Percentiles rank a stretch among this genome's conserved stretches.
phyloP scores from a whole-genome alignment of 2,113 vertebrate genomes.

The Chaetura pelagica region DNA sequence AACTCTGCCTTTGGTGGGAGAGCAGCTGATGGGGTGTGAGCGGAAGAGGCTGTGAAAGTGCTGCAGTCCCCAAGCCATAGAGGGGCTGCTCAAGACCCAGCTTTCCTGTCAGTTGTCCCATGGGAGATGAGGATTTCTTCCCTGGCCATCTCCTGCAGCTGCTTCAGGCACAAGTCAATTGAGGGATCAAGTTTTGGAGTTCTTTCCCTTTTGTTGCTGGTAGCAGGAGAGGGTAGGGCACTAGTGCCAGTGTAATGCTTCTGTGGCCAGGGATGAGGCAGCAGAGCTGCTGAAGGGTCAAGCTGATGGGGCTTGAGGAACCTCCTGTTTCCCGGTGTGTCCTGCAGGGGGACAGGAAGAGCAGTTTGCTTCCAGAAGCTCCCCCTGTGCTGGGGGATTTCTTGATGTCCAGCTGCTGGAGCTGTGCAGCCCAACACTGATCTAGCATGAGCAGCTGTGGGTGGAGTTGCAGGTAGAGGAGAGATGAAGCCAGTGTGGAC shows the following conservation, averaged over 20 bases:
- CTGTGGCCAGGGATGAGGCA: too few species aligned
- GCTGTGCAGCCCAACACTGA: too few species aligned
- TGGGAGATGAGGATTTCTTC: fast-evolving
- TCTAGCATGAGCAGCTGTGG: too few species aligned
- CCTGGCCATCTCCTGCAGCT: neutral
- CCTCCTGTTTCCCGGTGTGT: too few species aligned
- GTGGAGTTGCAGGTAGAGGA: too few species aligned
- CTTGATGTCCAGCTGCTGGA: neutral
- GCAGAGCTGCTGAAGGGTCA: too few species aligned
- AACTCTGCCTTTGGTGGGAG: fast-evolving
- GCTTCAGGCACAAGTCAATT: too few species aligned
- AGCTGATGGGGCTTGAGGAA: too few species aligned
- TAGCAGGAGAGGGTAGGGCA: neutral
- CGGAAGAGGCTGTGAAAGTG: neutral
- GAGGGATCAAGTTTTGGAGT: neutral
- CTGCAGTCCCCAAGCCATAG: fast-evolving
- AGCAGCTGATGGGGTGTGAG: neutral
- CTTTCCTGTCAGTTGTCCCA: too few species aligned
- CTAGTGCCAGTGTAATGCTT: too few species aligned
- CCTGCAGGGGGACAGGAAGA: too few species aligned
- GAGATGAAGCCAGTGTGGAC: neutral
- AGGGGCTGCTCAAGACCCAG: fast-evolving
- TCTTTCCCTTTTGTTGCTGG: neutral
- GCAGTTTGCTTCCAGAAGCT: neutral
- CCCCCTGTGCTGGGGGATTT: neutral